These are phyloP conservation scores for Octodonta nipae DNA, from an alignment of 2,888 invertebrate genomes.

Conservation along the genomic window DNA sequence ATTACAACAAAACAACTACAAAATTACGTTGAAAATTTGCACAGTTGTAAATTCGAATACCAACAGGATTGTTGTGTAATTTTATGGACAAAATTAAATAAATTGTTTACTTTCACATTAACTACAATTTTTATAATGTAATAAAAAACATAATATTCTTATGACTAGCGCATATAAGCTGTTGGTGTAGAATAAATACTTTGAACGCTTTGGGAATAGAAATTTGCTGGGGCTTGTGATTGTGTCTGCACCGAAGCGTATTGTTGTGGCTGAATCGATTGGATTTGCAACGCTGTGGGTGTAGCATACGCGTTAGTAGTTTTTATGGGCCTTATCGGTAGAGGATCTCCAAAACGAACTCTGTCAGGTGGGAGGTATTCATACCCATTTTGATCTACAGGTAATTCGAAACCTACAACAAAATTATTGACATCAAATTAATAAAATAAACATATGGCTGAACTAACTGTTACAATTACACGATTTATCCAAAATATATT, in stretches of 20 bases:
- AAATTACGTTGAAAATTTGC: too few relatives aligned
- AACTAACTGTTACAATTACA: too few relatives aligned
- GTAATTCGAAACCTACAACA: conserved; percentile 7
- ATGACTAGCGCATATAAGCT: too few relatives aligned
- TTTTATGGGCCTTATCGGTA: conserved; percentile 18
- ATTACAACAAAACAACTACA: too few relatives aligned
- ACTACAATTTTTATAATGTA: too few relatives aligned
- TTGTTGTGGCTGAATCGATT: conserved; percentile 8
- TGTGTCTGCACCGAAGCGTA: conserved; percentile 1
- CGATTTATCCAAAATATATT: too few relatives aligned
- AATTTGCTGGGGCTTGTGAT: conserved; percentile 5
- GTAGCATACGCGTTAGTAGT: conserved; percentile 23
- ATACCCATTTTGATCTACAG: conserved; percentile 18
- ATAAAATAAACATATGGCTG: background rate
- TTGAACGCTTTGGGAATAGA: conserved; percentile 1
- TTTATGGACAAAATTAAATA: too few relatives aligned
- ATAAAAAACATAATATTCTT: too few relatives aligned
- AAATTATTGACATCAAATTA: background rate
- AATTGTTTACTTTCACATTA: too few relatives aligned
- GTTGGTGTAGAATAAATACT: too few relatives aligned
- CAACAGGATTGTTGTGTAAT: too few relatives aligned
- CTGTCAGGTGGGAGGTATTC: conserved; percentile 21
- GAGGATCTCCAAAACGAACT: conserved; percentile 21
- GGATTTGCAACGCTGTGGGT: conserved; percentile 17
- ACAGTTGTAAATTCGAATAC: too few relatives aligned